Conservation (phyloP, 2,888 invertebrate species). For the Aromia moschata region DNA sequence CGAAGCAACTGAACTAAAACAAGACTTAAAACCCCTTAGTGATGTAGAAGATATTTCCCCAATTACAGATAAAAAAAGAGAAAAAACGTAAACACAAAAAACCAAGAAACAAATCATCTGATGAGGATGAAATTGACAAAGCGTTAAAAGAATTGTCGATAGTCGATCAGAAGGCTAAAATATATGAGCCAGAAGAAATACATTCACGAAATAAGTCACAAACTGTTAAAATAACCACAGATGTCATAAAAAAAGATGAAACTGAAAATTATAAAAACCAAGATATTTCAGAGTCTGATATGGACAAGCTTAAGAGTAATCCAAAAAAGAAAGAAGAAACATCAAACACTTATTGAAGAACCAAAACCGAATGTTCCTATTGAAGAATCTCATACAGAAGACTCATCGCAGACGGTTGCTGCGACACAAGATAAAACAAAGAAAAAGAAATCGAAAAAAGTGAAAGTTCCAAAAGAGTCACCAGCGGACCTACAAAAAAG, state of each 20-base stretch:
- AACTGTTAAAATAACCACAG: constrained; percentile 8
- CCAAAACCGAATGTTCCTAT: not conserved
- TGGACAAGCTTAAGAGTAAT: constrained; percentile 23
- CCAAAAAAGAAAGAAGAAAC: constrained; percentile 15
- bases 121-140: constrained; percentile 26
- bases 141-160: constrained; percentile 21
- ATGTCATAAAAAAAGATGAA: constrained; percentile 10
- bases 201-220: constrained; percentile 36
- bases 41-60: constrained; percentile 50
- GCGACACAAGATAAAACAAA: not conserved
- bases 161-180: constrained; percentile 18
- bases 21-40: constrained; percentile 52
- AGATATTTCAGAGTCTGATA: not conserved
- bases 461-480: constrained; percentile 58
- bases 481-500: not conserved
- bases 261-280: too few species aligned
- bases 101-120: constrained; percentile 18
- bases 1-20: constrained; percentile 44
- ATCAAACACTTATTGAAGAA: constrained; percentile 1
- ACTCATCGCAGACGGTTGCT: not conserved
- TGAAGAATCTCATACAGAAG: not conserved
- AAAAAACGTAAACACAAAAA: constrained; percentile 27
- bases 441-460: constrained; percentile 47
- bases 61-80: constrained; percentile 50
- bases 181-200: constrained; percentile 30